Conservation (phyloP, 2,888 invertebrate species). For the Apamea anceps region DNA sequence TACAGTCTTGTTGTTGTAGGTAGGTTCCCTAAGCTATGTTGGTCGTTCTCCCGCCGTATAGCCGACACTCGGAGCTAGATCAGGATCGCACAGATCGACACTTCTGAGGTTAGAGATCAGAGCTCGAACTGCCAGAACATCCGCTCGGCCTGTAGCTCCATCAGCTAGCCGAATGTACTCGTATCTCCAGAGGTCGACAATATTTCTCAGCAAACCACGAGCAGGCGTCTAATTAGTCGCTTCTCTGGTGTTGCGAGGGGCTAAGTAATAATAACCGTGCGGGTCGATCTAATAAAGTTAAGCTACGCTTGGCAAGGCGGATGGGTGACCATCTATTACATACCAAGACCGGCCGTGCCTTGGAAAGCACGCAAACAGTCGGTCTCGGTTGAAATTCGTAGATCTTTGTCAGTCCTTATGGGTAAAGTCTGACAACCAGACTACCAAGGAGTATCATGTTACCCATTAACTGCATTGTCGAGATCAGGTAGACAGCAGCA, state of each 20-base stretch:
- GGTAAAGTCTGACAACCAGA: neutral
- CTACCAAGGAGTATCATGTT: neutral
- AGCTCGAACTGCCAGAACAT: neutral
- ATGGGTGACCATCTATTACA: neutral
- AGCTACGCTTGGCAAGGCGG: neutral
- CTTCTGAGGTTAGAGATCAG: neutral
- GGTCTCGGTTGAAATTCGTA: neutral
- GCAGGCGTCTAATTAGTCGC: too few species aligned
- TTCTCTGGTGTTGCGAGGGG: neutral
- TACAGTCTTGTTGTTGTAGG: neutral
- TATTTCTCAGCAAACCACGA: neutral
- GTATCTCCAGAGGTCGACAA: neutral
- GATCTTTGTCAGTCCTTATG: neutral
- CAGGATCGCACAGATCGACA: neutral
- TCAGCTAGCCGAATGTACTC: too few species aligned
- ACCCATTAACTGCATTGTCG: neutral
- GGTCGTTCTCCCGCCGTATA: neutral
- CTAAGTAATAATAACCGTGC: neutral
- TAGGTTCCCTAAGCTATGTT: neutral
- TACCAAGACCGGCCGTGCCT: neutral
- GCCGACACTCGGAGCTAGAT: neutral
- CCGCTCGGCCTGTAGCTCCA: neutral
- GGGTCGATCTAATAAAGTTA: too few species aligned
- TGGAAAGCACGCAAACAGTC: neutral
- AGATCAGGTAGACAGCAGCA: neutral